Conservation (phyloP, 1,140 invertebrate genomes). For the Zaprionus ghesquierei region DNA sequence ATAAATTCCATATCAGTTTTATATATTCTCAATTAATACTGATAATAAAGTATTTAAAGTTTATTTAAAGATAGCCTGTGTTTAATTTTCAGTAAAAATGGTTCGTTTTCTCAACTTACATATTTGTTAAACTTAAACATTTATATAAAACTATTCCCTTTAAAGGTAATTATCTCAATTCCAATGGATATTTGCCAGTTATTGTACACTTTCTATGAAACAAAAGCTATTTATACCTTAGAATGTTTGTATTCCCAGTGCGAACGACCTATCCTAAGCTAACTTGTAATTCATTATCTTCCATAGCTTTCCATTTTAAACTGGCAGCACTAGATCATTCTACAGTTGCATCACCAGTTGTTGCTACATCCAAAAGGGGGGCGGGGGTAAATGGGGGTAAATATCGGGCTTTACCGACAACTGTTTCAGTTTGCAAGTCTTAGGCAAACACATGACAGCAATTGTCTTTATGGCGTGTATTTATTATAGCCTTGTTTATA, state of each 20-base stretch:
- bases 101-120: neutral
- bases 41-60: neutral
- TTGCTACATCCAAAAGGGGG: neutral
- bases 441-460: slow-evolving; percentile 36
- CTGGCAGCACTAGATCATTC: neutral
- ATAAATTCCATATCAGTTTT: neutral
- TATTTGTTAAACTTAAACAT: neutral
- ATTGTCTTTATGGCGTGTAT: slow-evolving; percentile 24
- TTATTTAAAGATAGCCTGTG: neutral
- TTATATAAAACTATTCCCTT: neutral
- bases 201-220: neutral
- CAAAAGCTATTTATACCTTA: neutral
- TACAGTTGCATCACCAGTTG: slow-evolving; percentile 17
- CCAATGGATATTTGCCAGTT: neutral
- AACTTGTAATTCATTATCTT: neutral
- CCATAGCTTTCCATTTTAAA: neutral
- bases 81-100: neutral
- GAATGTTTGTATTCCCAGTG: neutral
- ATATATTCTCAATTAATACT: neutral
- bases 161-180: neutral
- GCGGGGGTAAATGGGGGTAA: neutral
- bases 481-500: slow-evolving; percentile 15
- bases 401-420: slow-evolving; percentile 22
- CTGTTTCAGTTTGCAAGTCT: slow-evolving; percentile 35
- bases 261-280: slow-evolving; percentile 5